Percentiles rank a stretch among this genome's conserved stretches.
Conservation (phyloP, 2,113 vertebrate species). For the Aegotheles bennettii region DNA sequence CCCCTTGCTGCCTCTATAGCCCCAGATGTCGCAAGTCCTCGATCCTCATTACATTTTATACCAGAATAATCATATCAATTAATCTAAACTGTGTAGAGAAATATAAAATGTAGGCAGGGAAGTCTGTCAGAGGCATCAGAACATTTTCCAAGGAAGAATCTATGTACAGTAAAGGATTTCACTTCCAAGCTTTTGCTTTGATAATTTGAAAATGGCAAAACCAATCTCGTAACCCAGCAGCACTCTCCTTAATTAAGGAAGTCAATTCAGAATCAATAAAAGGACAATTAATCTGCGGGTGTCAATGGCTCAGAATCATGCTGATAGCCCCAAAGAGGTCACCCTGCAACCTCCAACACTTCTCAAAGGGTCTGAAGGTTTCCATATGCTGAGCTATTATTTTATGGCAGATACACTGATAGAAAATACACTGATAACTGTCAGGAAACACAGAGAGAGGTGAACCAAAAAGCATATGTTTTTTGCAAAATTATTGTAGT, state of each 20-base stretch:
- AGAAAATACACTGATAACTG: background rate
- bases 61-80: background rate
- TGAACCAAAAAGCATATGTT: background rate
- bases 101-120: background rate
- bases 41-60: background rate
- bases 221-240: background rate
- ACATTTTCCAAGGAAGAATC: background rate
- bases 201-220: background rate
- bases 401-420: background rate
- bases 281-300: conserved; percentile 19
- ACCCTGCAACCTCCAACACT: background rate
- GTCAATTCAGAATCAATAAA: conserved; percentile 50
- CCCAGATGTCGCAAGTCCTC: background rate
- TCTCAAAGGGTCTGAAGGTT: background rate
- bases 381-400: background rate
- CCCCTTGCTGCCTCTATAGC: background rate
- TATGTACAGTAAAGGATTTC: background rate
- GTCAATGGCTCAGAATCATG: background rate
- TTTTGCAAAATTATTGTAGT: background rate
- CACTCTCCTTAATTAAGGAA: conserved; percentile 60
- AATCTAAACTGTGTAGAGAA: background rate
- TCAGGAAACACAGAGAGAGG: background rate
- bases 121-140: background rate
- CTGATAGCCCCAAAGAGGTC: background rate
- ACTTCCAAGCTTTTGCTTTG: background rate